Conservation (phyloP, 1,140 invertebrate species). For the Brachionus paranguensis region DNA sequence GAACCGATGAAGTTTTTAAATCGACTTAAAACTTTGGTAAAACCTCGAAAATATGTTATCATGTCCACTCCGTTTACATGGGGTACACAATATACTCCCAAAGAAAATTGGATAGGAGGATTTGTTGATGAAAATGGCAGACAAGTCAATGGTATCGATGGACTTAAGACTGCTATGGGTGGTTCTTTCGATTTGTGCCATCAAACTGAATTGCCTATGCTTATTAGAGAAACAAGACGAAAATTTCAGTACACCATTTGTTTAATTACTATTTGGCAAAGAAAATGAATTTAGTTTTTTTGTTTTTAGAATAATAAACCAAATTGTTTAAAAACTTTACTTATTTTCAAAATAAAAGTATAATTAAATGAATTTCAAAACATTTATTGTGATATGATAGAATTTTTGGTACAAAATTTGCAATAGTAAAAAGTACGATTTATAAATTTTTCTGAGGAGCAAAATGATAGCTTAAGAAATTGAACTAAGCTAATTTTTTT, state of each 20-base stretch:
- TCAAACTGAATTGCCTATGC: slow-evolving; percentile 52
- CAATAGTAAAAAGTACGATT: too few relatives aligned
- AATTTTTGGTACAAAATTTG: too few relatives aligned
- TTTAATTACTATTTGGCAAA: slow-evolving; percentile 53
- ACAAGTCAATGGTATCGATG: slow-evolving; percentile 47
- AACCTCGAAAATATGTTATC: slow-evolving; percentile 46
- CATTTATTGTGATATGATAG: too few relatives aligned
- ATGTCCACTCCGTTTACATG: slow-evolving; percentile 54
- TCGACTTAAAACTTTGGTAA: slow-evolving; percentile 42
- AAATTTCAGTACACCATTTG: slow-evolving; percentile 55
- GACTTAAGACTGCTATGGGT: slow-evolving; percentile 45
- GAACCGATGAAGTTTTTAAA: slow-evolving; percentile 49
- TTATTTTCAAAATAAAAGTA: background rate
- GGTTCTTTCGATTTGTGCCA: slow-evolving; percentile 45
- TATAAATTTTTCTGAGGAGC: too few relatives aligned
- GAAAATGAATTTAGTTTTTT: slow-evolving; percentile 43
- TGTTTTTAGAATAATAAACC: background rate
- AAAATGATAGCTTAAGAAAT: too few relatives aligned
- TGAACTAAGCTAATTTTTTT: too few relatives aligned
- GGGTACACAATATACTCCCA: slow-evolving; percentile 50
- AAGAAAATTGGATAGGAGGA: slow-evolving; percentile 52
- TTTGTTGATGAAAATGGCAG: slow-evolving; percentile 46
- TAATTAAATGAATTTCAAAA: background rate
- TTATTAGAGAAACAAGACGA: slow-evolving; percentile 52
- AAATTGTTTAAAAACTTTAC: background rate